Evolutionary conservation across 2,797 vertebrate species (phyloP).

Genomic region (Discoglossus pictus): DNA sequence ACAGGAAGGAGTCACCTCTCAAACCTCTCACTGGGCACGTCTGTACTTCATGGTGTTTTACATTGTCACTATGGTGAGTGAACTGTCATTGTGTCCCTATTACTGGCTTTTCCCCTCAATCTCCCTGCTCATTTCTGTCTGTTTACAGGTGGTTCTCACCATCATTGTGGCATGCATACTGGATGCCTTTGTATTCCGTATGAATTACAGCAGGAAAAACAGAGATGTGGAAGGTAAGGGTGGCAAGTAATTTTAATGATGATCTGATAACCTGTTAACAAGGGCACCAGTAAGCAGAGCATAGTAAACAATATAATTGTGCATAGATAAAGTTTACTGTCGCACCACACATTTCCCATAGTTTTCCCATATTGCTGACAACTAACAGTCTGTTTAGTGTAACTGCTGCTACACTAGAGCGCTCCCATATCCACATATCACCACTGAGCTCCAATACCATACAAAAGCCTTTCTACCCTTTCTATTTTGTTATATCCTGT

Average conservation of each 20-base stretch:
- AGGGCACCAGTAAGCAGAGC: fast-evolving
- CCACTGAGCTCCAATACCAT: no score
- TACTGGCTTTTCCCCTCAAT: background rate
- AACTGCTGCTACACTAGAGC: no score
- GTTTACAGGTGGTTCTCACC: slow-evolving; percentile 91
- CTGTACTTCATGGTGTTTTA: slow-evolving; percentile 99
- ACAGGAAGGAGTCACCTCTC: slow-evolving; percentile 94
- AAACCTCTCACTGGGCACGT: slow-evolving; percentile 94
- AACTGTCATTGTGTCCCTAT: background rate
- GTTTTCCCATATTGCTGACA: no score
- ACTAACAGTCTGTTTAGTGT: no score
- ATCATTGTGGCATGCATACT: slow-evolving; percentile 97
- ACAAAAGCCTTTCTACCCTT: no score
- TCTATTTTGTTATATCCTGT: no score
- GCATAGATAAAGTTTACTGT: no score
- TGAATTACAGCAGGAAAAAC: slow-evolving; percentile 97
- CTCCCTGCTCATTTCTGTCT: background rate
- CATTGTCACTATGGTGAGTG: slow-evolving; percentile 95
- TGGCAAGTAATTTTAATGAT: no score
- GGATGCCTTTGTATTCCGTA: slow-evolving; percentile 96
- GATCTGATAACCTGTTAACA: background rate
- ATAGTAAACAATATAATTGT: no score
- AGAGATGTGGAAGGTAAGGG: slow-evolving; percentile 81
- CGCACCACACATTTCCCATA: no score
- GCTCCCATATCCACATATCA: no score